Evolutionary conservation across 2,113 vertebrate species (phyloP), one percentile per base, ranked within the genome.

Genomic region (Neogobius melanostomus): DNA sequence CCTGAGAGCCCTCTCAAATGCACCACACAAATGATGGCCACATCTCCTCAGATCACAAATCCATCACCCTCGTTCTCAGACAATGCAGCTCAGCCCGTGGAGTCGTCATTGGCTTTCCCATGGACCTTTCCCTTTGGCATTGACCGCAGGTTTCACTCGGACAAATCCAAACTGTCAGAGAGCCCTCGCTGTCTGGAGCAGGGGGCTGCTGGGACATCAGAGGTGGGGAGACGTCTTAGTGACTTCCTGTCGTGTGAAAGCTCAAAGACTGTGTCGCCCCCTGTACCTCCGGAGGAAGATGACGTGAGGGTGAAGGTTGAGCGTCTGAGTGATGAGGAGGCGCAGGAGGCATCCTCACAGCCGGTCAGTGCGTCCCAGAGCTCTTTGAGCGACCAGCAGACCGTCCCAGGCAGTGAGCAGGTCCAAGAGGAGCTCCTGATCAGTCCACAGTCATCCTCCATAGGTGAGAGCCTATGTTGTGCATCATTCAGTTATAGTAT

Each of bases 81-180:
- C 89, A 91, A 90, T 75, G 89, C 95, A 71, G 95, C 92, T 54
- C 97, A 95, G 78, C 92, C 95, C 0, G 94, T 98, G 73, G 98
- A 99, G 87, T 96, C 98, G 0, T 98, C 98, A 51, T 89, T 99
- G 88, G 94, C 97, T 71, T 99, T 99, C 75, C 96, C 97, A 6
- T 99, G 98, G 97, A 99, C 97, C 67, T 98, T 98, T 71, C 97
- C 98, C 7, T 98, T 99, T 8, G 97, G 97, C 53, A 96, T 98
- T 0, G 98, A 99, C 85, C 92, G 97, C 28, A 86, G 97, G 50
- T 95, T 97, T 80, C 95, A 96, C 68, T 88, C 95, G 0, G 98
- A 99, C 56, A 99, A 99, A 70, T 91, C 91, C 60, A 99, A 99
- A 87, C 95, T 95, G 80, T 85, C 93, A 0, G 97, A 99, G 86